phyloP scores from a whole-genome alignment of 30 jellyfish, hydroid and myxozoan genomes.

The Cassiopea andromeda region DNA sequence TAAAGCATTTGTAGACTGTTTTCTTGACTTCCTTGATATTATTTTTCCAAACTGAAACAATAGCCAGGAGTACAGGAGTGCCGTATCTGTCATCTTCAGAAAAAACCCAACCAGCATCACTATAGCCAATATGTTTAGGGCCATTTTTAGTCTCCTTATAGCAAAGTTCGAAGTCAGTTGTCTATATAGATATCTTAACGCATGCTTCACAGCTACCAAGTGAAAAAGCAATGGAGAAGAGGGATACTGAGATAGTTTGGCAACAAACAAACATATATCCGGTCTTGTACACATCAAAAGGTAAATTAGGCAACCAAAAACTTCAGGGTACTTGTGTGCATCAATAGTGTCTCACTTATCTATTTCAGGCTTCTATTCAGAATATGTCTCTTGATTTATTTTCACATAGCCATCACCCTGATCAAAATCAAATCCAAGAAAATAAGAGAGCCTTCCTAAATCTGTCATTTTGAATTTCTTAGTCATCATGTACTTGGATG shows the following conservation, averaged over 20 bases:
- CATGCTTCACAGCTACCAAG: conserved; percentile 58
- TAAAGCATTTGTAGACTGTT: conserved; percentile 52
- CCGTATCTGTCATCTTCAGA: conserved; percentile 37
- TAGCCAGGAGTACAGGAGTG: not conserved
- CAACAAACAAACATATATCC: conserved; percentile 28
- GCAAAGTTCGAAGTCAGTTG: conserved; percentile 2
- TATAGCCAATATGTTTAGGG: conserved; percentile 13
- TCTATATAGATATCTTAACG: conserved; percentile 49
- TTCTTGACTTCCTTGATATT: conserved; percentile 39
- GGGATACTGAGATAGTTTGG: conserved; percentile 20
- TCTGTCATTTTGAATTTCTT: conserved; percentile 43
- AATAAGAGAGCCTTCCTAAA: conserved; percentile 26
- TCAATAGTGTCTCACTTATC: conserved; percentile 3
- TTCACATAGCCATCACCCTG: not conserved
- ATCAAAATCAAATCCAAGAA: conserved; percentile 25
- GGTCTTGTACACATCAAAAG: conserved; percentile 54
- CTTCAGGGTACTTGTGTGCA: conserved; percentile 11
- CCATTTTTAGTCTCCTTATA: not conserved
- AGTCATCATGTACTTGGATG: conserved; percentile 1
- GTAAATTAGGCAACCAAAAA: conserved; percentile 58
- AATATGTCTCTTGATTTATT: conserved; percentile 9
- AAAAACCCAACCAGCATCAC: conserved; percentile 58
- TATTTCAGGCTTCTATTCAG: conserved; percentile 25
- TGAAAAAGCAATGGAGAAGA: conserved; percentile 17
- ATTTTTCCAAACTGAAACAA: conserved; percentile 22